phyloP scores from a whole-genome alignment of 2,113 vertebrate species.

The Aythya baeri region DNA sequence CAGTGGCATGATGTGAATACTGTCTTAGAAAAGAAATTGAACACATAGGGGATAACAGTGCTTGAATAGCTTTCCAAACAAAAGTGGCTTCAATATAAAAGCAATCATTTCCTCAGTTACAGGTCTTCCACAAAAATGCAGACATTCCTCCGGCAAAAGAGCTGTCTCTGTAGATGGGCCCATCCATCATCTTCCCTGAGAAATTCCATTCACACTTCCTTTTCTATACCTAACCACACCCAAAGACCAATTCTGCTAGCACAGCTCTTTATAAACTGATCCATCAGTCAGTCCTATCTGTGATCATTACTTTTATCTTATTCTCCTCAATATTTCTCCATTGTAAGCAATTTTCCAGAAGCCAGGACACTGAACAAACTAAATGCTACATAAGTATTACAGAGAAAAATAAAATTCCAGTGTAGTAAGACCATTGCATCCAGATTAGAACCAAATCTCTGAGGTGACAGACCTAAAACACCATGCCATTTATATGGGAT shows the following conservation, averaged over 20 bases:
- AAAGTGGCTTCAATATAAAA: background rate
- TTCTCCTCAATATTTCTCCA: background rate
- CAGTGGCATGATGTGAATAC: background rate
- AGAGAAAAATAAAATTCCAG: background rate
- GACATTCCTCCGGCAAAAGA: background rate
- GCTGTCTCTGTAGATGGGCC: background rate
- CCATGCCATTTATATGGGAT: background rate
- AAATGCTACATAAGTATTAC: background rate
- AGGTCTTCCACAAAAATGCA: background rate
- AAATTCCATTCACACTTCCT: background rate
- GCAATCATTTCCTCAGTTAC: background rate
- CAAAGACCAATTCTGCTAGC: background rate
- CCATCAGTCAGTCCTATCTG: background rate
- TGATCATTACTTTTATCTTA: background rate
- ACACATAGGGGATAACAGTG: background rate
- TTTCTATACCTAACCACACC: background rate
- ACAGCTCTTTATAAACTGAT: background rate
- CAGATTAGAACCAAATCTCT: background rate
- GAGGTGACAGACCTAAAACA: background rate
- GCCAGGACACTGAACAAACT: background rate
- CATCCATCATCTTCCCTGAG: background rate
- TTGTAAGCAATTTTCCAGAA: background rate
- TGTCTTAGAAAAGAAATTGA: background rate
- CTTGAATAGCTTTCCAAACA: background rate
- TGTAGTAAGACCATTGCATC: background rate